Base-by-base conservation (phyloP, 2,113 vertebrate species). In the Cyanoderma ruficeps region DNA sequence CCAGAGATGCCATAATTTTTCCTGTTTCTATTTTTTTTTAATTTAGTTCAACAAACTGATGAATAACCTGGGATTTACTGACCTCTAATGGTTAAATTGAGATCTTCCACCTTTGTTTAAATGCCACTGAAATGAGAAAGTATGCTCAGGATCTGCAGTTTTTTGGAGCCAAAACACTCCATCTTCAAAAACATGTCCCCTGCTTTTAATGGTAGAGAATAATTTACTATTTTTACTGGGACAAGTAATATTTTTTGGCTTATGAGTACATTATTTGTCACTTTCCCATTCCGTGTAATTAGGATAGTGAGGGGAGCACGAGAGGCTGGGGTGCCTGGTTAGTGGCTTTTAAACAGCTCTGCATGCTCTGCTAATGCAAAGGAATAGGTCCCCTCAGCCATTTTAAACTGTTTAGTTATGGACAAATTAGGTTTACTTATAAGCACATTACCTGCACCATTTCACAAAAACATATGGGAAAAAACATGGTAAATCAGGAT, bases 81-180 rank as follows among this genome's bases (percentile, higher is more conserved):
- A 80, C 97, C 96, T 97, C 98, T 97, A 88, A 78, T 87, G 98
- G 97, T 52, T 89, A 95, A 46, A 86, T 20, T 63, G 85, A 92
- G 92, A 92, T 91, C 71, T 97, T 83, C 63, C 37, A 16, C 28
- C 31, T 94, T 46, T 59, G 35, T 67, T 74, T 42, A 91, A 77
- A 78, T 6, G 15, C 7, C 22, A 33, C 37, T 87, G 56, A 61
- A 76, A 70, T 22, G 56, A 42, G 65, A 74, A 93, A 59, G 19
- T 10, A 17, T 44, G 33, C 31, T 56, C 55, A 41, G 10, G 6
- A 47, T 81, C 31, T 33, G 23, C 41, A 46, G 12, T 2, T 15
- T 86, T 61, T 89, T 37, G 46, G 18, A 81, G 28, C 31, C 37
- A 77, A 67, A 46, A 46, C 7, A 23, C 7, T 55, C 31, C 24